Conservation (phyloP, 2,113 vertebrate genomes). For the Odontesthes bonariensis region DNA sequence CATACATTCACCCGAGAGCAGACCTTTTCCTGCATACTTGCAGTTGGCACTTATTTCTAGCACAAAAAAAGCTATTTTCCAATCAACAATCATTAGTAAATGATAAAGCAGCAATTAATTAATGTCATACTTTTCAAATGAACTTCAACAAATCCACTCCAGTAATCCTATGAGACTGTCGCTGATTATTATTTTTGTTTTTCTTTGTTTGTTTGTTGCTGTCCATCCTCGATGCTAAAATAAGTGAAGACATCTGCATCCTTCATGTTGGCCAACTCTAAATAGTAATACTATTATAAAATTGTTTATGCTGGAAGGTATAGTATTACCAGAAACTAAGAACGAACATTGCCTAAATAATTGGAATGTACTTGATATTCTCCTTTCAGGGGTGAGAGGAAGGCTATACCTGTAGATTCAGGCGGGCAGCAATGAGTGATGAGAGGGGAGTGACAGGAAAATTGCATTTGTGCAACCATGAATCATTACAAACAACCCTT, state of each 20-base stretch:
- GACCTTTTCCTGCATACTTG: no score
- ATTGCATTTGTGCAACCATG: constrained; percentile 78
- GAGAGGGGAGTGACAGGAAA: constrained; percentile 76
- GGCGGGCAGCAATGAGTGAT: constrained; percentile 64
- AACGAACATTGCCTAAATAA: constrained; percentile 1
- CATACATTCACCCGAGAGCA: no score
- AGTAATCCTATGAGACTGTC: no score
- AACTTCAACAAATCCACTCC: no score
- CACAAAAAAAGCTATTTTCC: no score
- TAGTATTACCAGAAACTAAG: not conserved
- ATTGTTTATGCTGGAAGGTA: constrained; percentile 14
- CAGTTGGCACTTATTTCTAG: no score
- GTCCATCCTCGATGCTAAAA: no score
- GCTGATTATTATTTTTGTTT: no score
- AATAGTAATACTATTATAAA: constrained; percentile 5
- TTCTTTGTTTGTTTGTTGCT: no score
- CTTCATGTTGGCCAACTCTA: not conserved
- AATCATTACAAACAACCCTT: constrained; percentile 79
- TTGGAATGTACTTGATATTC: not conserved
- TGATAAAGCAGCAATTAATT: no score
- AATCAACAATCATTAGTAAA: no score
- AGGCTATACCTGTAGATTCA: constrained; percentile 54
- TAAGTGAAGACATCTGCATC: not conserved
- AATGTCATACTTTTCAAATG: no score
- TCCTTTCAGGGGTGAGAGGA: constrained; percentile 16